Percentiles rank a stretch among this genome's conserved stretches.
phyloP scores from a whole-genome alignment of 1,140 invertebrate genomes.

The Adoxophyes honmai region DNA sequence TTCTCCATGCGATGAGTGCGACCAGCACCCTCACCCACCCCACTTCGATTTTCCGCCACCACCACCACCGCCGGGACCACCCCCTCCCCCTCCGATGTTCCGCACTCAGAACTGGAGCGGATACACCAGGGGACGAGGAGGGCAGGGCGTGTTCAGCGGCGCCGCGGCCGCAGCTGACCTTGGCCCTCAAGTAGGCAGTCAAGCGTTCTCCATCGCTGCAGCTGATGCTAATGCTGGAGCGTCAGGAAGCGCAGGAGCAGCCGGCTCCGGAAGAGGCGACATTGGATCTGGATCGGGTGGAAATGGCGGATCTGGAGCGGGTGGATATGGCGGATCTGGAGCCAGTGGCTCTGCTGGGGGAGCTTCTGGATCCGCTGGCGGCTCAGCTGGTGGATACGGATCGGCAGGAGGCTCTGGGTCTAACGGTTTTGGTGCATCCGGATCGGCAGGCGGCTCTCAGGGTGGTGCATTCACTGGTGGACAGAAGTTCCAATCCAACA shows the following conservation, averaged over 20 bases:
- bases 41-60: conserved; percentile 20
- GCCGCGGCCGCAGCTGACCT: conserved; percentile 46
- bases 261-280: conserved; percentile 3
- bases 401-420: not conserved
- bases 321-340: conserved; percentile 10
- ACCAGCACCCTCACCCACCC: conserved; percentile 23
- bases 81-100: conserved; percentile 39
- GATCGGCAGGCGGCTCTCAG: conserved; percentile 6
- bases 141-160: conserved; percentile 54
- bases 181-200: conserved; percentile 27
- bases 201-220: conserved; percentile 53
- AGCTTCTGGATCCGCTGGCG: conserved; percentile 11
- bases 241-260: not conserved
- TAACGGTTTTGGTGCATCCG: conserved; percentile 8
- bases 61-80: conserved; percentile 23
- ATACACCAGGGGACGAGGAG: conserved; percentile 32
- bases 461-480: not conserved
- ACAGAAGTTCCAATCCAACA: conserved; percentile 13
- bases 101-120: conserved; percentile 58
- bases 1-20: conserved; percentile 34
- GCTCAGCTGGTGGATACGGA: conserved; percentile 5
- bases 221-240: conserved; percentile 23
- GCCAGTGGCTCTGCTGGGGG: conserved; percentile 3
- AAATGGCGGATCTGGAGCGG: conserved; percentile 14
- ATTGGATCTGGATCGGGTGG: conserved; percentile 16